Base-by-base conservation (phyloP, 2,113 vertebrate species). In the Eretmochelys imbricata region DNA sequence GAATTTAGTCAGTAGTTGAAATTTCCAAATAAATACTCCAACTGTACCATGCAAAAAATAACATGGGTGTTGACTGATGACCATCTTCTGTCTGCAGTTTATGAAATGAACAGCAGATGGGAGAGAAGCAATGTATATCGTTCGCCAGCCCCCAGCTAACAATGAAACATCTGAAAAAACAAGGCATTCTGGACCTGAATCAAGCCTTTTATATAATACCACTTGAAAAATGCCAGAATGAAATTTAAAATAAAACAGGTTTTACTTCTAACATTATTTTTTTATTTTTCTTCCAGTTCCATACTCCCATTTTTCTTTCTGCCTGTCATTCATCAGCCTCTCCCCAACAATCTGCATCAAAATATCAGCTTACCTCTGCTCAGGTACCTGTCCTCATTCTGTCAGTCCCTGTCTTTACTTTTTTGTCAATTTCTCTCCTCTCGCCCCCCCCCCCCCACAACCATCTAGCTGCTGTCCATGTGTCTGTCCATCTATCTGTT, bases 31-130 rank as follows among this genome's bases (percentile, higher is more conserved):
- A 93, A 93, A 88, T 90, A 90, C 95, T 95, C 92, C 19, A 51
- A 87, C 88, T 89, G 96, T 57, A 95, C 29, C 78, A 84, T n/a
- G 59, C 96, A 96, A 95, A 95, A 95, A 96, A 95, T 86, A 92
- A 25, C 84, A 89, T 87, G 95, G 85, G 88, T 96, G 95, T 95
- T 96, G 93, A 89, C 92, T 48, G 81, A 87, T 13, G 65, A 27
- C 93, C 96, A 93, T 89, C 95, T 93, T 80, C 38, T 80, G 91
- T 92, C 94, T 97, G 98, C 97, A 97, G 86, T 98, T 97, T 94
- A 84, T 97, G 93, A 95, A 95, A 76, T 96, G 90, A 96, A 98
- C 98, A 96, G 97, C 97, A 97, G 97, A 98, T 97, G 98, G 97
- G 90, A 94, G 97, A 95, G 94, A 85, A 98, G 97, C 92, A 88